Conservation (phyloP, 2,113 vertebrate species). For the Sinocyclocheilus anshuiensis region DNA sequence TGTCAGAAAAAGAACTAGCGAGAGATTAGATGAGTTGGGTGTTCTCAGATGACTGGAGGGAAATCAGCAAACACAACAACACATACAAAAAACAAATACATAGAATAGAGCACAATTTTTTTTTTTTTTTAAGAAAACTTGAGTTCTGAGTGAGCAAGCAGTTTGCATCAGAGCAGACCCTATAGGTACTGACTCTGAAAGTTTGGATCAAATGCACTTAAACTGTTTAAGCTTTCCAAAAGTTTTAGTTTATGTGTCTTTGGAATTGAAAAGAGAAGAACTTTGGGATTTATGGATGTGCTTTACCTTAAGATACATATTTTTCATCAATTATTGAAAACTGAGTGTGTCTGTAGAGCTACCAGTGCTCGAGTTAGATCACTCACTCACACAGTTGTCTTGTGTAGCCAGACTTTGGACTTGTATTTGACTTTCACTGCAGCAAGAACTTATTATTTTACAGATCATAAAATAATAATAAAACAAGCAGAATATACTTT, state of each 20-base stretch:
- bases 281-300: not conserved
- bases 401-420: not conserved
- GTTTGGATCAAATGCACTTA: constrained; percentile 17
- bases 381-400: not conserved
- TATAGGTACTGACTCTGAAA: not conserved
- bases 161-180: not conserved
- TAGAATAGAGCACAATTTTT: not conserved
- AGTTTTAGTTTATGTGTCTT: not conserved
- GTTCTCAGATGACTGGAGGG: constrained; percentile 43
- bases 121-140: too few relatives aligned
- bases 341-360: not conserved
- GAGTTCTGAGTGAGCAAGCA: not conserved
- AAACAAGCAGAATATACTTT: not conserved
- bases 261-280: not conserved
- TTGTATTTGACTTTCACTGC: constrained; percentile 1
- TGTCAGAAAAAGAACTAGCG: constrained; percentile 18
- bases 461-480: not conserved
- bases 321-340: constrained; percentile 14
- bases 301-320: constrained; percentile 17
- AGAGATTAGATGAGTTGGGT: constrained; percentile 27
- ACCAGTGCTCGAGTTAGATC: not conserved
- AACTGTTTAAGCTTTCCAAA: constrained; percentile 17
- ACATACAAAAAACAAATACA: constrained; percentile 15
- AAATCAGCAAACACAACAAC: constrained; percentile 36
- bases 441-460: not conserved